Base-by-base conservation (phyloP, 2,113 vertebrate species). In the Cheilinus undulatus region DNA sequence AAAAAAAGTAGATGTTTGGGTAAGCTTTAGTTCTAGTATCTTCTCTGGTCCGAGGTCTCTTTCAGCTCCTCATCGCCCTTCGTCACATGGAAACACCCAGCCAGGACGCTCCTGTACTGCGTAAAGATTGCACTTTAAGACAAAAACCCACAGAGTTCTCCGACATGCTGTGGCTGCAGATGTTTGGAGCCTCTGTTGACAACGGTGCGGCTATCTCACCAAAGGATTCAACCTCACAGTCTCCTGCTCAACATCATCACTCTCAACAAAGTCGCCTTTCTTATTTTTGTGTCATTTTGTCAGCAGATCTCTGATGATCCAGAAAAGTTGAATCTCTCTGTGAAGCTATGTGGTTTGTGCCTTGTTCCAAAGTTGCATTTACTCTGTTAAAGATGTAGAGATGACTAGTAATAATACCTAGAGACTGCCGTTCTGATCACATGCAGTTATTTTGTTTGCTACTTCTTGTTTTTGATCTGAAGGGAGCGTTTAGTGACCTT, bases 341-440 rank as follows among this genome's bases (percentile, higher is more conserved):
- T 92, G 77, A 79, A 88, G 83, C 83, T 73, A 83, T 78, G 86
- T 91, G 87, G 91, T 92, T 91, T 92, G 93, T 95, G 94, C 93
- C 94, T 95, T 94, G 93, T 92, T 92, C 80, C 82, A 69, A 89
- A 93, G 80, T 92, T 89, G 83, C 83, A 87, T 92, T 93, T 91
- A 91, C 86, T 80, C 85, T 81, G 86, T 92, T 62, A 42, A 76
- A 89, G 71, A 86, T 76, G 58, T 78, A 76, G 83, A 86, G 81
- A 82, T 79, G 46, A 91, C 63, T 83, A 89, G 75, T 90, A 87
- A 85, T 91, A 90, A 89, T 79, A 76, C 77, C 52, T 81, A 79
- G 80, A 58, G 75, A 67, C 82, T 84, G 78, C 89, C 77, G 65
- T 85, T 58, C 30, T 56, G 73, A 69, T 89, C 79, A 78, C 64